Percentiles rank a stretch among this genome's conserved stretches.
Evolutionary conservation across 2,888 invertebrate species (phyloP).

Genomic region (Agrochola lota): DNA sequence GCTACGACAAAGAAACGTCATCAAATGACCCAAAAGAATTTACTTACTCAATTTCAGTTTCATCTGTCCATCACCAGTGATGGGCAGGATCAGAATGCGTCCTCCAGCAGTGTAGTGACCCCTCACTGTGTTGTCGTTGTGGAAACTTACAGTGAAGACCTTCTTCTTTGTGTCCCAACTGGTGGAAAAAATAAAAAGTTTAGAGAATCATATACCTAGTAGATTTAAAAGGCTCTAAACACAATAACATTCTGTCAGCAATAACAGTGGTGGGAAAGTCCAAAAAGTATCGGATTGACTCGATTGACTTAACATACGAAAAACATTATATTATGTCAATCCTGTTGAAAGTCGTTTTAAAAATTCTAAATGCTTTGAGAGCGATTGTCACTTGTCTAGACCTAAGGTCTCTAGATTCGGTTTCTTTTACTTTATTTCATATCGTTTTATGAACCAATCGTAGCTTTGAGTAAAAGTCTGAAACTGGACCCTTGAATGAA

Average conservation of each 20-base stretch:
- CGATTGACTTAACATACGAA: no score
- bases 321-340: no score
- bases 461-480: neutral
- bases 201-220: neutral
- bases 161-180: conserved; percentile 61
- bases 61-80: conserved; percentile 73
- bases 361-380: neutral
- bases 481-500: neutral
- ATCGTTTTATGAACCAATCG: neutral
- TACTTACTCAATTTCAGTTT: conserved; percentile 68
- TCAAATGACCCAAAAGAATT: neutral
- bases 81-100: conserved; percentile 70
- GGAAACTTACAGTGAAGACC: conserved; percentile 39
- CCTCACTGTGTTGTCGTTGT: conserved; percentile 50
- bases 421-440: neutral
- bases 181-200: neutral
- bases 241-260: neutral
- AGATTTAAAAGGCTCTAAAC: neutral
- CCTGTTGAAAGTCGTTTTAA: neutral
- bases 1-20: neutral
- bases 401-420: neutral
- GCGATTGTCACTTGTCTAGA: neutral
- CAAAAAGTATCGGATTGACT: no score
- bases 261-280: neutral
- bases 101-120: conserved; percentile 73